phyloP scores from a whole-genome alignment of 2,797 vertebrate genomes.

The Alca torda region DNA sequence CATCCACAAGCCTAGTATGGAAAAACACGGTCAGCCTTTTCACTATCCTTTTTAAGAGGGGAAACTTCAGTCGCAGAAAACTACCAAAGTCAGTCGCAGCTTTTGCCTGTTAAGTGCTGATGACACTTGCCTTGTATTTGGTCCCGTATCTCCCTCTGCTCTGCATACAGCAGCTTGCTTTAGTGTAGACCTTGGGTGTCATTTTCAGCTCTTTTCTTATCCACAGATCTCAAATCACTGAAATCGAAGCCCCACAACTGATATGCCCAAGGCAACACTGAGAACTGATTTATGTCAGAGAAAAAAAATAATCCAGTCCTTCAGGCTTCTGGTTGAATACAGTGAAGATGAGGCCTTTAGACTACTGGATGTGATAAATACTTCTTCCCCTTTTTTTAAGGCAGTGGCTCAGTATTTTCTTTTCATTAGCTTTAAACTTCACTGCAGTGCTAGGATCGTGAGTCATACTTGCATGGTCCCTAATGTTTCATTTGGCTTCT shows the following conservation, averaged over 20 bases:
- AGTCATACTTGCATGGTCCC: not conserved
- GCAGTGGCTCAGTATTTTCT: not conserved
- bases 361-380: not conserved
- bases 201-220: not conserved
- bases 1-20: not conserved
- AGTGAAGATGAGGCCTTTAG: not conserved
- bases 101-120: not conserved
- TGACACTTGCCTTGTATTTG: not conserved
- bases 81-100: not conserved
- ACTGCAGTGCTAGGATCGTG: not conserved
- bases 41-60: not conserved
- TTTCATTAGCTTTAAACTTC: constrained; percentile 28
- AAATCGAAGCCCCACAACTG: not conserved
- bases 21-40: not conserved
- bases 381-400: not conserved
- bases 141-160: not conserved
- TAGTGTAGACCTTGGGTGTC: not conserved
- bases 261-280: not conserved
- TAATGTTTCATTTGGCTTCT: not conserved
- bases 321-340: not conserved
- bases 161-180: not conserved
- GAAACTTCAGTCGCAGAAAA: not conserved
- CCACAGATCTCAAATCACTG: not conserved
- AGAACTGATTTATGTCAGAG: not conserved
- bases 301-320: not conserved